These are phyloP conservation scores for Unio pictorum DNA, from an alignment of 2,888 invertebrate species.

Conservation along the genomic window DNA sequence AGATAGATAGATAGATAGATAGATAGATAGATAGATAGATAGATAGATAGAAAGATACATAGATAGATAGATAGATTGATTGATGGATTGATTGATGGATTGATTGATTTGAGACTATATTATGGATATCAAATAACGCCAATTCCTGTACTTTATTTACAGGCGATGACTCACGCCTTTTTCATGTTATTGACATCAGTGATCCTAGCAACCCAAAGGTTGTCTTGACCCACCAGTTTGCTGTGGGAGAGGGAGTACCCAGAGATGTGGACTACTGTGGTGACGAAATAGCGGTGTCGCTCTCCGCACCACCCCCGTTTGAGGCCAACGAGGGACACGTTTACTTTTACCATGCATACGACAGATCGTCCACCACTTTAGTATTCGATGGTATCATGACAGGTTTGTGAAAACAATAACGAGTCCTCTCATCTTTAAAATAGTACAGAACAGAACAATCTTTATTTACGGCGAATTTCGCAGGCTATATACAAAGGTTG, in stretches of 20 bases:
- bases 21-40: no score
- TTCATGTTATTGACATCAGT: slow-evolving; percentile 49
- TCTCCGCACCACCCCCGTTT: slow-evolving; percentile 26
- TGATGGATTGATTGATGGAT: no score
- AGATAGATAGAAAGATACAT: no score
- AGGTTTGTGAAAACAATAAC: slow-evolving; percentile 8
- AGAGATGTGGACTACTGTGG: slow-evolving; percentile 42
- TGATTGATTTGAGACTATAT: not conserved
- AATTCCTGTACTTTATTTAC: not conserved
- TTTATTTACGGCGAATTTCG: no score
- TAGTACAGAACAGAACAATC: no score
- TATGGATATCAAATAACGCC: not conserved
- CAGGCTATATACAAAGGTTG: no score
- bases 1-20: no score
- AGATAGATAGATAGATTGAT: no score
- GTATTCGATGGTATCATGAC: slow-evolving; percentile 23
- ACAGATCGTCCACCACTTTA: slow-evolving; percentile 15
- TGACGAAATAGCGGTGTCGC: slow-evolving; percentile 35
- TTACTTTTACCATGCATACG: slow-evolving; percentile 30
- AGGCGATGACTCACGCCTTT: slow-evolving; percentile 43
- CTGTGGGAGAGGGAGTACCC: slow-evolving; percentile 36
- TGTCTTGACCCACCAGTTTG: slow-evolving; percentile 35
- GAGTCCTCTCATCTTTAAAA: no score
- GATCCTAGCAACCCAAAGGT: slow-evolving; percentile 33
- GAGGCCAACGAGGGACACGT: slow-evolving; percentile 48